phyloP scores from a whole-genome alignment of 2,888 invertebrate genomes.

The Drosophila affinis region DNA sequence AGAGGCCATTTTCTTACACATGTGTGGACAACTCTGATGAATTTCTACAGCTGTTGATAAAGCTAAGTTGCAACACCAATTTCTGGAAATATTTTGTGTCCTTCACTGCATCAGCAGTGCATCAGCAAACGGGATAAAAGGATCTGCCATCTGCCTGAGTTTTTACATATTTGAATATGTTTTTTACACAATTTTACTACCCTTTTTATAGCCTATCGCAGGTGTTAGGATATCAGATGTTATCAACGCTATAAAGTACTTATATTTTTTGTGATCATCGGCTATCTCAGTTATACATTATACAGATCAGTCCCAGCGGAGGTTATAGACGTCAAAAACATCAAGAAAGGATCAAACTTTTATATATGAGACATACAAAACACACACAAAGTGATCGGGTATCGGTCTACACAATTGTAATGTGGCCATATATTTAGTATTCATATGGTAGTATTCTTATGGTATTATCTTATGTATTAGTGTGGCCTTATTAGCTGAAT shows the following conservation, averaged over 20 bases:
- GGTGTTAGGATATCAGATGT: background rate
- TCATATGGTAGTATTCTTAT: too few relatives aligned
- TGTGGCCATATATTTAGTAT: too few relatives aligned
- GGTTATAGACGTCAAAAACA: too few relatives aligned
- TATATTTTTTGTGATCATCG: background rate
- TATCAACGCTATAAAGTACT: background rate
- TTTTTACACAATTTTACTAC: slow-evolving; percentile 5
- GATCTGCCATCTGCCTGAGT: slow-evolving; percentile 15
- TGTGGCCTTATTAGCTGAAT: too few relatives aligned
- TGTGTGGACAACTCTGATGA: background rate
- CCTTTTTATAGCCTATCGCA: background rate
- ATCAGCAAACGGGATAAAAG: background rate
- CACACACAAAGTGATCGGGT: too few relatives aligned
- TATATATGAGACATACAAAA: too few relatives aligned
- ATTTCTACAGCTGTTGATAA: background rate
- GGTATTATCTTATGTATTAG: too few relatives aligned
- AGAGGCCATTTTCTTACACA: slow-evolving; percentile 21
- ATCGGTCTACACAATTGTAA: too few relatives aligned
- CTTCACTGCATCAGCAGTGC: background rate
- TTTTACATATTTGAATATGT: slow-evolving; percentile 26
- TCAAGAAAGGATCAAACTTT: too few relatives aligned
- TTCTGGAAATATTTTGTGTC: background rate
- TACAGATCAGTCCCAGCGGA: too few relatives aligned
- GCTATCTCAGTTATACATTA: too few relatives aligned
- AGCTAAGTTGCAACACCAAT: background rate